Percentiles rank a stretch among this genome's conserved stretches.
Conservation (phyloP, 2,797 vertebrate species). For the Pipistrellus pygmaeus region DNA sequence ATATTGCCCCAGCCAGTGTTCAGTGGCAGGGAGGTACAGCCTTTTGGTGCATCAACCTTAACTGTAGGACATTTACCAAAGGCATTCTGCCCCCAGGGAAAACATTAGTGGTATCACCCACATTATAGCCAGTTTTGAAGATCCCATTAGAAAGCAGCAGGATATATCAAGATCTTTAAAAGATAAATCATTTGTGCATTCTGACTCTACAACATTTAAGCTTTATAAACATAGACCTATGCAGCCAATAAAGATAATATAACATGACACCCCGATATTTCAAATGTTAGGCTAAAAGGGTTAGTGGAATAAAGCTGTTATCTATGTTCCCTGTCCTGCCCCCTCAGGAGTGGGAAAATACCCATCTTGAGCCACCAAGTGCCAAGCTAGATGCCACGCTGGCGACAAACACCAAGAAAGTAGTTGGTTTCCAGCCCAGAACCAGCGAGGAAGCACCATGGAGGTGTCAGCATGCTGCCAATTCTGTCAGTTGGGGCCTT, state of each 20-base stretch:
- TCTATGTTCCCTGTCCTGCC: slow-evolving; percentile 23
- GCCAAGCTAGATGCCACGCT: background rate
- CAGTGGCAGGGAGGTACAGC: slow-evolving; percentile 71
- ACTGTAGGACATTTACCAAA: slow-evolving; percentile 77
- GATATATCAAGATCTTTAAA: slow-evolving; percentile 71
- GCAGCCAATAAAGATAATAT: slow-evolving; percentile 72
- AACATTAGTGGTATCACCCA: slow-evolving; percentile 67
- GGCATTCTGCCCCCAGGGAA: slow-evolving; percentile 66
- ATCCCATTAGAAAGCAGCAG: slow-evolving; percentile 80
- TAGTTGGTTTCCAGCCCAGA: background rate
- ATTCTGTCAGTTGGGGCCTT: background rate
- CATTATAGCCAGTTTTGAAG: slow-evolving; percentile 77
- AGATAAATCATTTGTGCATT: slow-evolving; percentile 72
- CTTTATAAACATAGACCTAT: slow-evolving; percentile 79
- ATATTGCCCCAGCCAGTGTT: slow-evolving; percentile 43
- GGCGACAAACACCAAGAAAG: background rate
- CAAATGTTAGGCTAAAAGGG: slow-evolving; percentile 69
- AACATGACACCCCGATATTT: slow-evolving; percentile 71
- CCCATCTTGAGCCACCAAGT: slow-evolving; percentile 53
- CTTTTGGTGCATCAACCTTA: slow-evolving; percentile 77
- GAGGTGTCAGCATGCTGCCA: background rate
- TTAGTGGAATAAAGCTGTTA: slow-evolving; percentile 75
- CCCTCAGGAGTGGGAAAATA: slow-evolving; percentile 53
- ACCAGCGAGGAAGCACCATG: background rate
- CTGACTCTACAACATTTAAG: slow-evolving; percentile 78